Percentiles rank a stretch among this genome's conserved stretches.
Evolutionary conservation across 2,888 invertebrate species (phyloP).

Genomic region (Junonia oenone): DNA sequence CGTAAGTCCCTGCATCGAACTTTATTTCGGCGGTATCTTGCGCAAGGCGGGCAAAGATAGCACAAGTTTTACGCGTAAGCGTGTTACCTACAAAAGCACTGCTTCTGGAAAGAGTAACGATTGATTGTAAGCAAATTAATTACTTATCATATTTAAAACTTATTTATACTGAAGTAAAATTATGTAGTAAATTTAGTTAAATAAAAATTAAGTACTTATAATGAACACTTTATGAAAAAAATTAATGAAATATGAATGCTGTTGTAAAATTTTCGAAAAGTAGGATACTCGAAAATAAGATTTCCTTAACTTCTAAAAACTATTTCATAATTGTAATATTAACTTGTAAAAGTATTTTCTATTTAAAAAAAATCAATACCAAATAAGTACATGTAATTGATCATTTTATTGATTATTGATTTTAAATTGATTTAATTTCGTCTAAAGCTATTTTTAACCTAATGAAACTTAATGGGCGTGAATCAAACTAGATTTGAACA

Average conservation of each 20-base stretch:
- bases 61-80: slow-evolving; percentile 14
- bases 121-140: not conserved
- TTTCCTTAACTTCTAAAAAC: too few species aligned
- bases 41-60: slow-evolving; percentile 43
- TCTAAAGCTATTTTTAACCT: slow-evolving; percentile 1
- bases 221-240: too few species aligned
- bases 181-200: too few species aligned
- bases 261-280: too few species aligned
- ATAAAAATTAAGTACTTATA: too few species aligned
- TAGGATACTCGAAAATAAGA: too few species aligned
- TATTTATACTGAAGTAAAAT: too few species aligned
- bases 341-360: too few species aligned
- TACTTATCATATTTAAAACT: not conserved
- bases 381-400: too few species aligned
- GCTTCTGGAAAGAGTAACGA: not conserved
- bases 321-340: too few species aligned
- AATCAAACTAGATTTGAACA: slow-evolving; percentile 1
- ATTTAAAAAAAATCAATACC: too few species aligned
- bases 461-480: not conserved
- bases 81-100: slow-evolving; percentile 1
- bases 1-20: slow-evolving; percentile 44
- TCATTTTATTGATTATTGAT: not conserved
- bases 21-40: slow-evolving; percentile 61
- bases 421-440: slow-evolving; percentile 8
- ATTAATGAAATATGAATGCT: too few species aligned